Base-by-base conservation (phyloP, 2,113 vertebrate species). In the Anhinga rufa region DNA sequence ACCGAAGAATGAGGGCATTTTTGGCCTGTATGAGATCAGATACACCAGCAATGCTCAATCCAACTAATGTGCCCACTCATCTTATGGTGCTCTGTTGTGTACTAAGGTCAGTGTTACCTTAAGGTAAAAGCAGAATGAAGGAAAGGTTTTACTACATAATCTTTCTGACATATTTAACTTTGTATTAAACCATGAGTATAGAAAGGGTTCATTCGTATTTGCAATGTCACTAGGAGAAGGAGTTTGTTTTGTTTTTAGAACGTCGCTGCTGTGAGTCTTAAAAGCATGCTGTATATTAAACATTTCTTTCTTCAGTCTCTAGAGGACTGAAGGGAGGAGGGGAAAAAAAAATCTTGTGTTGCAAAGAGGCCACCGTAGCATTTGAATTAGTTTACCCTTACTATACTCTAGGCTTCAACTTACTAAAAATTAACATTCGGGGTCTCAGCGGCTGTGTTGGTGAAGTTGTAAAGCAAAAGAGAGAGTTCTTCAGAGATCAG, bases 51-150 rank as follows among this genome's bases (percentile, higher is more conserved):
- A 99, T 99, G 99, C 98, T 99, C 90, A 99, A 99, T 97, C 99
- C 99, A 48, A 97, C 98, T 98, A 99, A 98, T 34, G 98, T 99
- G 91, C 99, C 99, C 98, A 99, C 99, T 79, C 99, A 98, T 90
- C 99, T 99, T 95, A 97, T 99, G 98, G 99, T 99, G 98, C 99
- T 99, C 95, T 99, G 99, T 97, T 99, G 99, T 51, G 99, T 99
- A 79, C 97, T 99, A 95, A 98, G 99, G 99, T 99, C 92, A 98
- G 99, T 97, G 24, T n/a, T 79, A 21, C 42, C 18, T 92, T 75
- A 97, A 96, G 97, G 98, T 36, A 8, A 32, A 36, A 32, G 44
- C 20, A 64, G n/a, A 57, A 8, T 2, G 0, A 1, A 25, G 36
- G 29, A 60, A 66, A 6, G 42, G 9, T 57, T 86, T 68, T 8